Percentiles rank a stretch among this genome's conserved stretches.
Conservation (phyloP, 1,140 invertebrate genomes). For the Episyrphus balteatus region DNA sequence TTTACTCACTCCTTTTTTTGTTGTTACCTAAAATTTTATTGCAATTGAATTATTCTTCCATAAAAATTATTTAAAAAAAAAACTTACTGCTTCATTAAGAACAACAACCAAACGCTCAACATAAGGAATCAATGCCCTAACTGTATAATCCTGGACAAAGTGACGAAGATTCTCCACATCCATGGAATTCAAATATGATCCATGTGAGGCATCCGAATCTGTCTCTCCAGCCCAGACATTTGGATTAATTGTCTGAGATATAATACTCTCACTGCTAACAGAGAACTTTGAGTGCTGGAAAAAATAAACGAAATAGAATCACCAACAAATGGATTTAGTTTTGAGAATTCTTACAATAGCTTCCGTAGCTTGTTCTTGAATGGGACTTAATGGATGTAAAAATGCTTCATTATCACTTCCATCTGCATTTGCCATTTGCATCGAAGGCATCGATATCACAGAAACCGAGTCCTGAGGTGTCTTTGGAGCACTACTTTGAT, state of each 20-base stretch:
- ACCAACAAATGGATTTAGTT: neutral
- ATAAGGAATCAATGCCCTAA: slow-evolving; percentile 78
- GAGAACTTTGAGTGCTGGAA: slow-evolving; percentile 36
- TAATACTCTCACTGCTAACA: slow-evolving; percentile 45
- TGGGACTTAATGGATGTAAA: slow-evolving; percentile 53
- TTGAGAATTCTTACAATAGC: slow-evolving; percentile 15
- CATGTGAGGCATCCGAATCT: slow-evolving; percentile 46
- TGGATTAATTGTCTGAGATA: slow-evolving; percentile 40
- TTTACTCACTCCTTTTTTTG: slow-evolving; percentile 83
- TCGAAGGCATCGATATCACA: slow-evolving; percentile 42
- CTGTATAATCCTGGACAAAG: slow-evolving; percentile 79
- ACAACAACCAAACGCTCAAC: slow-evolving; percentile 75
- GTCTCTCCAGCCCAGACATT: slow-evolving; percentile 48
- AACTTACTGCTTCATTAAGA: slow-evolving; percentile 67
- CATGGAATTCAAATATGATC: slow-evolving; percentile 59
- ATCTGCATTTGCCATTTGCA: slow-evolving; percentile 24
- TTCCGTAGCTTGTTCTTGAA: slow-evolving; percentile 33
- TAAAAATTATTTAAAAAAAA: neutral
- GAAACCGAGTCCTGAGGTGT: slow-evolving; percentile 44
- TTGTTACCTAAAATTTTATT: slow-evolving; percentile 45
- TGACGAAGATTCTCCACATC: slow-evolving; percentile 77
- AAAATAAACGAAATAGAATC: neutral
- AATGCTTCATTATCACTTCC: slow-evolving; percentile 23
- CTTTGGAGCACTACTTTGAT: slow-evolving; percentile 53
- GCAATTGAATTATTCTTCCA: no score